These are phyloP conservation scores for Nephrotoma guestfalica DNA, from an alignment of 2,888 invertebrate genomes.

Conservation along the genomic window DNA sequence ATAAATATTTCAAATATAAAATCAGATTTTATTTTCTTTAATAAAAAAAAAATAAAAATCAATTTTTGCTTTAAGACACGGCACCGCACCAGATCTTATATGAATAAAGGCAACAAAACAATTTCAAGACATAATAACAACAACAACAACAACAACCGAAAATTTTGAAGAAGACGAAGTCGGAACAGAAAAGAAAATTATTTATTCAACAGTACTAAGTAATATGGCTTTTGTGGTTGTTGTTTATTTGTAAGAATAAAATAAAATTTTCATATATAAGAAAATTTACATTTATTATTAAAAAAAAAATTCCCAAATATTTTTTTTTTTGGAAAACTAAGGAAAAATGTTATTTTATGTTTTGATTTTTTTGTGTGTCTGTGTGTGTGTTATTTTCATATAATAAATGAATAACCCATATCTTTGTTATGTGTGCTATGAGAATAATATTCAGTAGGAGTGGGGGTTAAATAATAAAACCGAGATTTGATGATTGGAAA, in stretches of 20 bases:
- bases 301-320: not conserved
- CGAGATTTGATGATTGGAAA: not conserved
- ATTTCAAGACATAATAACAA: not conserved
- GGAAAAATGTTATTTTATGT: not conserved
- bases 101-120: not conserved
- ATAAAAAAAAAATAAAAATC: not conserved
- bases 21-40: not conserved
- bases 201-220: slow-evolving; percentile 1
- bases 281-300: slow-evolving; percentile 2
- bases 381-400: not conserved
- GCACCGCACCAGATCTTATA: not conserved
- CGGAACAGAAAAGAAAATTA: not conserved
- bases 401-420: not conserved
- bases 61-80: not conserved
- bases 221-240: slow-evolving; percentile 3
- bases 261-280: not conserved
- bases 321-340: not conserved
- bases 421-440: not conserved
- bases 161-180: not conserved
- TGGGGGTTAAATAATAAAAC: not conserved
- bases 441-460: not conserved
- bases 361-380: not conserved
- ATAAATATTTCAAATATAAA: slow-evolving; percentile 3
- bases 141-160: not conserved
- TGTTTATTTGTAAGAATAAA: not conserved